Evolutionary conservation across 2,888 invertebrate genomes (phyloP).

Genomic region (Chrysotoxum bicinctum): DNA sequence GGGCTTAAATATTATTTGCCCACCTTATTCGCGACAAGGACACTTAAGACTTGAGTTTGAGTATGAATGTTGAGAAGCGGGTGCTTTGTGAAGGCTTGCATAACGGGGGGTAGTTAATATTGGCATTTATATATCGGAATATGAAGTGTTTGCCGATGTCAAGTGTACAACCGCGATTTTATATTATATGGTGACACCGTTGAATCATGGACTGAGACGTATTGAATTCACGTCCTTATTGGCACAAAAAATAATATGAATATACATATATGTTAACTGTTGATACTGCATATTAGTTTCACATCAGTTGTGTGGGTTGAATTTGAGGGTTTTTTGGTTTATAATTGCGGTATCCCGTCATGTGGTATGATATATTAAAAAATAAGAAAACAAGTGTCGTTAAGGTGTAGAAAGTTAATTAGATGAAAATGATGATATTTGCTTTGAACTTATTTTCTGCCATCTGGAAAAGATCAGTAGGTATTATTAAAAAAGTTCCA

Average conservation of each 20-base stretch:
- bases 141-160: constrained; percentile 62
- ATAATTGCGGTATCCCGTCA: constrained; percentile 38
- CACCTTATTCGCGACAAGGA: constrained; percentile 63
- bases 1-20: constrained; percentile 71
- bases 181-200: constrained; percentile 17
- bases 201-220: not conserved
- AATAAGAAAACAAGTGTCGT: constrained; percentile 9
- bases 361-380: constrained; percentile 21
- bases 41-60: constrained; percentile 33
- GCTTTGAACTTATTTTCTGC: constrained; percentile 6
- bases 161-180: constrained; percentile 46
- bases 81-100: constrained; percentile 25
- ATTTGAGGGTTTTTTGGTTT: not conserved
- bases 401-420: constrained; percentile 11
- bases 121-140: constrained; percentile 53
- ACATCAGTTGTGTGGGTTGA: constrained; percentile 28
- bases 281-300: constrained; percentile 37
- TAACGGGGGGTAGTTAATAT: constrained; percentile 65
- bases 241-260: not conserved
- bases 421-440: constrained; percentile 9
- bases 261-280: constrained; percentile 49
- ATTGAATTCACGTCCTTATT: constrained; percentile 36
- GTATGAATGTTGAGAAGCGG: not conserved
- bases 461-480: not conserved
- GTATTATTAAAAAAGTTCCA: not conserved